Evolutionary conservation across 2,888 invertebrate species (phyloP), one percentile per base, ranked within the genome.

Genomic region (Tinea trinotella): DNA sequence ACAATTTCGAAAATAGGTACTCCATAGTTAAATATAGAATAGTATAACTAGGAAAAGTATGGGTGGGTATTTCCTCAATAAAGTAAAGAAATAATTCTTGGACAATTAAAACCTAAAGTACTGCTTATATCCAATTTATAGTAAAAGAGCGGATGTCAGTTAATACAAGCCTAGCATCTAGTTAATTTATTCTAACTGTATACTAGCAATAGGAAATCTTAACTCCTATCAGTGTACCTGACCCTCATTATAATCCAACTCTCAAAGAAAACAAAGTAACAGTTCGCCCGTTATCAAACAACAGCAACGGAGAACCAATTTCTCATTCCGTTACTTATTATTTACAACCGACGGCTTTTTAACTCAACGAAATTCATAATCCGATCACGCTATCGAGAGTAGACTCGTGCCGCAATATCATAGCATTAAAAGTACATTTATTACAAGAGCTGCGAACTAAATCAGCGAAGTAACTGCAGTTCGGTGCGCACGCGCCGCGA

Each of bases 381-480:
- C 64, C 68, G 72, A 73, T 68, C 66, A 61, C 59, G 53, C 40
- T 36, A 53, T 53, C 53, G 30, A 30, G n/a, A n/a, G 50, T 30
- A 15, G 61, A 76, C 80, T 77, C 80, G 80, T 77, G 80, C 78
- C 70, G 60, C 61, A 62, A 70, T 75, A 78, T 78, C 78, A 70
- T 69, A 65, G 76, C 72, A 79, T 80, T 81, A 80, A 79, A 82
- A 79, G 76, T 79, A 78, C 82, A 82, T 84, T 82, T 81, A 83
- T 81, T 77, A 82, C 71, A 36, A 59, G 63, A 64, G 71, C 73
- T 74, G 67, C 69, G 68, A 74, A 68, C 71, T 77, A 76, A 76
- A 79, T 76, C 72, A 50, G 50, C 24, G 15, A 68, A 69, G 74
- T 73, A 70, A 72, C 70, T 67, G 70, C 68, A 69, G 69, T 67